Base-by-base conservation (phyloP, 92 coral and sea anemone species). In the Scolanthus callimorphus region DNA sequence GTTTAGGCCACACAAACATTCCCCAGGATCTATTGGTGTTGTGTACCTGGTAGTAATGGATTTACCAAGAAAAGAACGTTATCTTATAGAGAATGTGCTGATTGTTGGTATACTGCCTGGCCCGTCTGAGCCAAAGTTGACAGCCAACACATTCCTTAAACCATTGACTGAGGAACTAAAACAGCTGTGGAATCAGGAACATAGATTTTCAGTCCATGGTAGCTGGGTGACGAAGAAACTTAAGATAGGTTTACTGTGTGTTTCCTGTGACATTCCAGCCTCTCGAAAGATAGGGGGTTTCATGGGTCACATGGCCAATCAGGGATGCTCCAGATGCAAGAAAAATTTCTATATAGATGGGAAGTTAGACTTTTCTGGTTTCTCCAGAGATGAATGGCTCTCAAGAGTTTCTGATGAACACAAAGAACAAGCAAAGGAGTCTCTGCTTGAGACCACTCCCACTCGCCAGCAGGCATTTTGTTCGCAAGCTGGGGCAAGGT, bases 211-310 rank as follows among this genome's bases (percentile, higher is more conserved):
- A 0, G 57, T 77, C 0, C 3, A 17, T 77, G 78, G 65, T 19
- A 57, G 70, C 52, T 11, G 70, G 1, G 64, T 65, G 4, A 43
- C 48, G 21, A 61, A 62, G 11, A 26, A 17, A 4, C 41, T 71
- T 17, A 57, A 79, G 45, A 79, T 65, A 22, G 80, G 79, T 0
- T 34, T 71, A 1, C 15, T 70, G 15, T 83, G 90, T 77, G 81
- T 83, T 17, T 57, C 90, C 11, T 83, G 80, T 46, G 90, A 70
- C 23, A 76, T 83, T 11, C 90, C 85, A 2, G 90, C 90, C 15
- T 55, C 70, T 17, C 59, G 89, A 24, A 83, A 83, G 62, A 71
- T 76, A 20, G 84, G 71, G 27, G 89, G 84, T 0, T 64, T 77
- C 47, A 44, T 83, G 67, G 79, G 90, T 19, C 90, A 83, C 38